Base-by-base conservation (phyloP, 2,113 vertebrate species). In the Rhea pennata region DNA sequence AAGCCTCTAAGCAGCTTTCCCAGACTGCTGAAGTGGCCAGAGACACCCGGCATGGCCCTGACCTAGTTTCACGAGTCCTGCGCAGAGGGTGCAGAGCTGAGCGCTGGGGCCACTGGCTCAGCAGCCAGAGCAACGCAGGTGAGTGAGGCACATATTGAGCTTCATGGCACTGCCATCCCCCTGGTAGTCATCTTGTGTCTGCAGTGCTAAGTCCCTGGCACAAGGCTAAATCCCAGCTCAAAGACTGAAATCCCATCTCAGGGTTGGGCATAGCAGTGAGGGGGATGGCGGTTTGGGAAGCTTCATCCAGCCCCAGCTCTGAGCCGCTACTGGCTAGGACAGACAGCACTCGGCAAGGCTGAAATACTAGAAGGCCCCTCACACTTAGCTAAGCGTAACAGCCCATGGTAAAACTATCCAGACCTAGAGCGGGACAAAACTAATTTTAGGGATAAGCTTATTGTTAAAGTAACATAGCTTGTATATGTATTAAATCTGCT, bases 281-380 rank as follows among this genome's bases (percentile, higher is more conserved):
- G 36, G 46, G 15, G 3, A 2, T 7, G 39, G 66, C 6, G 24
- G 11, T 20, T 27, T 31, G 36, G 36, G 39, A 23, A 0, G 0
- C 61, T 20, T 69, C 36, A 48, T 51, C 6, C 2, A 19, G 58
- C 67, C 64, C 64, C 26, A n/a, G 76, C 67, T 72, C 17, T 11
- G 62, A 75, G 42, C 51, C 48, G 20, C 40, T 22, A 40, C 66
- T 9, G n/a, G 2, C 56, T 33, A 4, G 27, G 16, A 33, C 56
- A 10, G 56, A 59, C 16, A 16, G 56, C 16, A 9, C 56, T 31
- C 3, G 31, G 29, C 56, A 17, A 59, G 31, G 27, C 56, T 58
- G 15, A 15, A 31, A 31, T 16, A 58, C 3, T 27, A 29, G 56
- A 58, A 58, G 56, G 9, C 17, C 3, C 56, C 29, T 59, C 19